Base-by-base conservation (phyloP, 2,113 vertebrate species). In the Gnathochromis pfefferi region DNA sequence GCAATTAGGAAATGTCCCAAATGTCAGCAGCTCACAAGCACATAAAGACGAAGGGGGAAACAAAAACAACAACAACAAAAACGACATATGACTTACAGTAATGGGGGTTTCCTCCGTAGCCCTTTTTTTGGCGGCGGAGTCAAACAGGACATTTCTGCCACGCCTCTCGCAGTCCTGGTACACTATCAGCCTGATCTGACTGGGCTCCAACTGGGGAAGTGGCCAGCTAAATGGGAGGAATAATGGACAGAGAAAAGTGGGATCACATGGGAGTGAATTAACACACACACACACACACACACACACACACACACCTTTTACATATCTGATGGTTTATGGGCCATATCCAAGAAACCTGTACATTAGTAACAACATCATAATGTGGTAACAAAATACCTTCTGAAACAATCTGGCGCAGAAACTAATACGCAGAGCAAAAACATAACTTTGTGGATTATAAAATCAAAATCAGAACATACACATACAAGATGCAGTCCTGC, bases 161-260 rank as follows among this genome's bases (percentile, higher is more conserved):
- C 99, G 96, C 86, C 98, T 96, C 90, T 99, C 99, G 13, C 99
- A 99, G 96, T 99, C 99, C 96, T 99, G 98, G 91, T 99, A 99
- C 6, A 99, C 98, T 4, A 99, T 98, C 91, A 99, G 96, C 79
- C 98, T 97, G 96, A 99, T 98, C 91, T 99, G 99, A 92, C 97
- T 97, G 81, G 98, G 97, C 91, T 99, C 98, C 96, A 99, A 97
- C 94, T 99, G 98, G 28, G 98, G 97, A 87, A 97, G 96, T 81
- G 98, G 97, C 99, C 98, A 99, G 96, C 98, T 99, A 81, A 14
- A 86, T 26, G 53, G 68, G 53, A 13, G 21, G 7, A 65, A 63
- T 23, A 33, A 86, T 7, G 13, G 68, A 90, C 3, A 49, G 47
- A 82, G 35, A 78, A 87, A 85, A 85, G 26, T 10, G 9, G 63